Base-by-base conservation (phyloP, 2,797 vertebrate genomes). In the Pogoniulus pusillus region DNA sequence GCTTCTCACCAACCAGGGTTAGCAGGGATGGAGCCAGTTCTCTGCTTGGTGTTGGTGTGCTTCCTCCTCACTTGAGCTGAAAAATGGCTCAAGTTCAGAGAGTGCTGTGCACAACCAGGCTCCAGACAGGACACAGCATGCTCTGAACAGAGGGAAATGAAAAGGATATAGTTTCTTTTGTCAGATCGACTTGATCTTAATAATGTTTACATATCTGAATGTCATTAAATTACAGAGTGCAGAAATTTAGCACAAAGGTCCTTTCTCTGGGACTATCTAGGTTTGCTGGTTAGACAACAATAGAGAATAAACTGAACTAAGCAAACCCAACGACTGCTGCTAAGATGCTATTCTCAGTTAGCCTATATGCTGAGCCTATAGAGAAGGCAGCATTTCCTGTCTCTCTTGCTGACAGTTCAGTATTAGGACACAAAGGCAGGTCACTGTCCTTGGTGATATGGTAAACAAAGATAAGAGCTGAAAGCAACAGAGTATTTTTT, bases 401-500 rank as follows among this genome's bases (percentile, higher is more conserved):
- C 89, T 77, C 60, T 87, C 91, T 93, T 22, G 32, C 58, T 84
- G 96, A 92, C 92, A 82, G 85, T 87, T 91, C 82, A 75, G 73
- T 54, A 93, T 60, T 20, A 58, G 80, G 89, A 86, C 74, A 93
- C 43, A 82, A 92, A 95, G 85, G 53, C 83, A 49, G 93, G 96
- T 93, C 94, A 94, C 94, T 92, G 91, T 96, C 93, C 94, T 96
- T 93, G 93, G 84, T 1, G 72, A 96, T 89, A 91, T 7, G 29
- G 93, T 97, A 96, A 97, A 97, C 95, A 97, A 94, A 97, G 96
- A 97, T 97, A 97, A 97, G 95, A 94, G 82, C 94, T 92, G 72
- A 91, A 91, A 96, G 96, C 87, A 75, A 89, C 20, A 29, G 94
- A 95, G 89, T 96, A 96, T 97, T 95, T 97, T 96, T 96, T 95